phyloP scores from a whole-genome alignment of 2,113 vertebrate species.

The Phaetusa simplex region DNA sequence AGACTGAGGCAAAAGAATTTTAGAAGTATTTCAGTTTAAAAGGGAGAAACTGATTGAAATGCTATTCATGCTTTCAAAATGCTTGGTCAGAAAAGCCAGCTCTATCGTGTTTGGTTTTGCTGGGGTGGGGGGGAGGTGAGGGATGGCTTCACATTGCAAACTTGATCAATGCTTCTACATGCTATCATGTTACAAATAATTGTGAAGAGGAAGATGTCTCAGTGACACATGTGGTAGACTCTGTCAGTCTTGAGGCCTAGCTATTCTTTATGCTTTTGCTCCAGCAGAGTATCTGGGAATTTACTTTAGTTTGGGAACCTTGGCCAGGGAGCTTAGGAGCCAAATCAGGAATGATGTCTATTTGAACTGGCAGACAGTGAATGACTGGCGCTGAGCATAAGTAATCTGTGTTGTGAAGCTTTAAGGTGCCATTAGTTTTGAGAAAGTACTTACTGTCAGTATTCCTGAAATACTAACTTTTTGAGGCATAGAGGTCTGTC shows the following conservation, averaged over 20 bases:
- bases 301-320: not conserved
- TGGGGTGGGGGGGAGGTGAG: accelerated
- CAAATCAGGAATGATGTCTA: not conserved
- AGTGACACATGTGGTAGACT: accelerated
- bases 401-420: not conserved
- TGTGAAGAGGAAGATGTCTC: not conserved
- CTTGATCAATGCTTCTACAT: not conserved
- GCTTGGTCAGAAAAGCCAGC: not conserved
- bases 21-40: not conserved
- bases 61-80: not conserved
- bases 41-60: not conserved
- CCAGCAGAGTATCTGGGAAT: not conserved
- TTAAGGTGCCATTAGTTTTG: not conserved
- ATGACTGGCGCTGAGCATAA: not conserved
- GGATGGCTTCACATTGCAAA: not conserved
- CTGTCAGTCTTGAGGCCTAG: not conserved
- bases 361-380: not conserved
- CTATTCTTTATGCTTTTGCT: not conserved
- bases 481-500: not conserved
- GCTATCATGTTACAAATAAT: not conserved
- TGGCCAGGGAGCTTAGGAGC: not conserved
- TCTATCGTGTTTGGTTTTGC: not conserved
- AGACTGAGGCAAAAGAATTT: not conserved
- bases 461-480: not conserved
- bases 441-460: not conserved